Evolutionary conservation across 2,797 vertebrate genomes (phyloP).

Genomic region (Alectoris magna): DNA sequence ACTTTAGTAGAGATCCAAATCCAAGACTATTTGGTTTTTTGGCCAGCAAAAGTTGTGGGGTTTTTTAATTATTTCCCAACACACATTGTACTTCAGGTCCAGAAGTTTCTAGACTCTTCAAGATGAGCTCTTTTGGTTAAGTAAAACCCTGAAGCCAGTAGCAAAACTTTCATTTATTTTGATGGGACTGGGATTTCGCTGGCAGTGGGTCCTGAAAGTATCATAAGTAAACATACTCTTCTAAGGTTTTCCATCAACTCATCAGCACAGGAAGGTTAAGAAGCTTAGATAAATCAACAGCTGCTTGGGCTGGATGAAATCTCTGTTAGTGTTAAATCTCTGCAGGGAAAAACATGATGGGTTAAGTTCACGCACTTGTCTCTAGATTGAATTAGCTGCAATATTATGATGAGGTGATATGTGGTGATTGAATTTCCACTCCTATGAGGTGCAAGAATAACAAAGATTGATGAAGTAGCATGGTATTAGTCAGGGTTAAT

Average conservation of each 20-base stretch:
- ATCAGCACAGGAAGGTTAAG: not conserved
- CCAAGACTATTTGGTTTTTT: not conserved
- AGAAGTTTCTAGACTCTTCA: not conserved
- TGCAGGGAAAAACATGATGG: not conserved
- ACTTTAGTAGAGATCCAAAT: not conserved
- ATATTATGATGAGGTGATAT: not conserved
- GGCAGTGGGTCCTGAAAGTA: not conserved
- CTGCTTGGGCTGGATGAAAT: not conserved
- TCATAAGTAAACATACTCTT: not conserved
- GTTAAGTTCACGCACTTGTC: not conserved
- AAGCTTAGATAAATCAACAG: not conserved
- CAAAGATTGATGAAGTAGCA: not conserved
- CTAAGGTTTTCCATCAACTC: not conserved
- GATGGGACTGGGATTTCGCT: not conserved
- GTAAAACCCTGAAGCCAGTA: not conserved
- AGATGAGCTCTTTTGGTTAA: not conserved
- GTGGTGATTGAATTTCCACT: not conserved
- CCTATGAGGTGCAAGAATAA: not conserved
- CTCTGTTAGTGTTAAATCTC: not conserved
- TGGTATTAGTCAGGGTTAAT: not conserved
- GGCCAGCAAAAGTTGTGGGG: not conserved
- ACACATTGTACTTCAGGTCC: not conserved
- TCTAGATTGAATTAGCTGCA: not conserved
- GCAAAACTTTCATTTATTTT: not conserved
- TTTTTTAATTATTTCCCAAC: not conserved